Percentiles rank a stretch among this genome's conserved stretches.
Evolutionary conservation across 2,888 invertebrate genomes (phyloP).

Genomic region (Lumbricus terrestris): DNA sequence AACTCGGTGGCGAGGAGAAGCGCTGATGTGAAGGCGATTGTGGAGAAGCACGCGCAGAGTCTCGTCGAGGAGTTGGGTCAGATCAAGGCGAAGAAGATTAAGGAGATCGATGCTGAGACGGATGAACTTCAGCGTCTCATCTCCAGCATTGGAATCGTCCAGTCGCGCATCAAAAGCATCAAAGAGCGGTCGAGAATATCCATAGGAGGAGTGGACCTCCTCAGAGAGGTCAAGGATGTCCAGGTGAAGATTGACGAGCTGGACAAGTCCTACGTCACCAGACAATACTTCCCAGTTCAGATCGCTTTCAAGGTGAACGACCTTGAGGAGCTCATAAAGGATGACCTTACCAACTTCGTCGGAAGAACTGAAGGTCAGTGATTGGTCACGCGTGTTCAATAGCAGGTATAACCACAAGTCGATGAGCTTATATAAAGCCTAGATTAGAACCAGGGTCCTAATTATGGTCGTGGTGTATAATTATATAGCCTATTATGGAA

Average conservation of each 20-base stretch:
- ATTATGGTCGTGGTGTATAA: background rate
- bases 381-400: background rate
- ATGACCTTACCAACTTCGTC: background rate
- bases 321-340: background rate
- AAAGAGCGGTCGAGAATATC: background rate
- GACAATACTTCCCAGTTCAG: background rate
- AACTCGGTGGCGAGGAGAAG: background rate
- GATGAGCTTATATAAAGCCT: background rate
- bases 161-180: background rate
- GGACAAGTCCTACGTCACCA: background rate
- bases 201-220: background rate
- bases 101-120: background rate
- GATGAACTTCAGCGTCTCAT: background rate
- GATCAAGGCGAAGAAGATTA: background rate
- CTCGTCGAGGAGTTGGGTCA: background rate
- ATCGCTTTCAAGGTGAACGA: constrained; percentile 13
- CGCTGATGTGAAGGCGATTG: constrained; percentile 11
- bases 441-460: background rate
- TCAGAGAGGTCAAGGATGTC: constrained; percentile 11
- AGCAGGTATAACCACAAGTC: background rate
- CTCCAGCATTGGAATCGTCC: background rate
- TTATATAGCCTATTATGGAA: no score
- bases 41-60: background rate
- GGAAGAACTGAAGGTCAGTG: constrained; percentile 12
- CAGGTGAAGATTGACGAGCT: background rate